Conservation (phyloP, 2,113 vertebrate species). For the Urocitellus parryii region DNA sequence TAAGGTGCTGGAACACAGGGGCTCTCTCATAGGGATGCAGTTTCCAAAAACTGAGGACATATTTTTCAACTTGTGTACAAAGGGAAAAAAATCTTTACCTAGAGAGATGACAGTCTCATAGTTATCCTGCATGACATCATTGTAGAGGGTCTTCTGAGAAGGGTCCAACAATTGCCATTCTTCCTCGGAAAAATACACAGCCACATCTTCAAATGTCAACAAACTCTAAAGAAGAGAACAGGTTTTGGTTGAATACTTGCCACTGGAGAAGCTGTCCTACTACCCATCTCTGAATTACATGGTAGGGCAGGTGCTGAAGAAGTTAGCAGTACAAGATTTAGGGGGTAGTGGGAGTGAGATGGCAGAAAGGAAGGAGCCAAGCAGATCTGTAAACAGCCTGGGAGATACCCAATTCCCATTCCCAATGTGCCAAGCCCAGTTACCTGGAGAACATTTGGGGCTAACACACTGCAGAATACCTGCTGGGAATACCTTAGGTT, state of each 20-base stretch:
- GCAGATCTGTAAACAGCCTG: background rate
- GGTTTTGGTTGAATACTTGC: background rate
- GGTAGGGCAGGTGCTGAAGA: background rate
- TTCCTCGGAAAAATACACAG: slow-evolving; percentile 70
- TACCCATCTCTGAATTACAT: background rate
- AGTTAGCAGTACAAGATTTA: background rate
- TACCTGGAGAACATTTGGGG: background rate
- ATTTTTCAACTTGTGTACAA: background rate
- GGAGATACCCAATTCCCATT: background rate
- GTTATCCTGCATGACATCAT: slow-evolving; percentile 63
- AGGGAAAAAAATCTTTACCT: slow-evolving; percentile 66
- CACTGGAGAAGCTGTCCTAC: background rate
- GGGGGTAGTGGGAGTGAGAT: background rate
- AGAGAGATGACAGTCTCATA: slow-evolving; percentile 63
- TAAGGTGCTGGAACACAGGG: background rate
- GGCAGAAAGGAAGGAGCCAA: slow-evolving; percentile 2
- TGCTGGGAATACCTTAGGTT: background rate
- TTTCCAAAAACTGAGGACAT: background rate
- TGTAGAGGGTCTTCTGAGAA: slow-evolving; percentile 70
- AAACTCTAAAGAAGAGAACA: slow-evolving; percentile 60
- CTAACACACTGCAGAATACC: background rate
- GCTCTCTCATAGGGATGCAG: background rate
- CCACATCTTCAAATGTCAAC: slow-evolving; percentile 76
- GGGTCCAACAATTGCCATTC: slow-evolving; percentile 70
- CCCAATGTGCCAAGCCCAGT: background rate